phyloP scores from a whole-genome alignment of 2,888 invertebrate species.

The Polymixis lichenea region DNA sequence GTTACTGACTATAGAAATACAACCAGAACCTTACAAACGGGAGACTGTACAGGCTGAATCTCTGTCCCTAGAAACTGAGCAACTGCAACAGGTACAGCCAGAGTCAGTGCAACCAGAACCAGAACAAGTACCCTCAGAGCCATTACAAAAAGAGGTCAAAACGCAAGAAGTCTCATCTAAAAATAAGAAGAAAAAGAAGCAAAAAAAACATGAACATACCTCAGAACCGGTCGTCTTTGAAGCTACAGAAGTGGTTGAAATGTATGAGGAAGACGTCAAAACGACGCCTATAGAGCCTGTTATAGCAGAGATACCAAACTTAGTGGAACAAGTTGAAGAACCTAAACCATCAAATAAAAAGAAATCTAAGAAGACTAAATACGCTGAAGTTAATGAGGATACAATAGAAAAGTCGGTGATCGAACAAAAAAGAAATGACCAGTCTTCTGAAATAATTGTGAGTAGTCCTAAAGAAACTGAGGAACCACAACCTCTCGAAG shows the following conservation, averaged over 20 bases:
- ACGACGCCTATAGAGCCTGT: slow-evolving; percentile 61
- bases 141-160: slow-evolving; percentile 19
- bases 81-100: slow-evolving; percentile 2
- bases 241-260: slow-evolving; percentile 62
- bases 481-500: slow-evolving; percentile 34
- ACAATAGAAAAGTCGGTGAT: slow-evolving; percentile 6
- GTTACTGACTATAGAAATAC: slow-evolving; percentile 2
- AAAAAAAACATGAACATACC: slow-evolving; percentile 72
- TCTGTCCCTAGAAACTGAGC: background rate
- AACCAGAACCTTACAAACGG: slow-evolving; percentile 1
- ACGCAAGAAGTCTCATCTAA: slow-evolving; percentile 58
- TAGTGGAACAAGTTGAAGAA: slow-evolving; percentile 71
- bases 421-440: slow-evolving; percentile 32
- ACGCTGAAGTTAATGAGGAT: slow-evolving; percentile 41
- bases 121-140: background rate
- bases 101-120: slow-evolving; percentile 1
- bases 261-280: slow-evolving; percentile 60
- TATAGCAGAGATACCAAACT: slow-evolving; percentile 63
- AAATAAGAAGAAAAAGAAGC: slow-evolving; percentile 77
- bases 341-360: slow-evolving; percentile 64
- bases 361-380: slow-evolving; percentile 61
- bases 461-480: slow-evolving; percentile 11
- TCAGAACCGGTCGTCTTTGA: slow-evolving; percentile 62
- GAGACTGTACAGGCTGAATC: background rate
- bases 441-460: slow-evolving; percentile 16